Evolutionary conservation across 2,113 vertebrate genomes (phyloP), one percentile per base, ranked within the genome.

Genomic region (Pedetes capensis): DNA sequence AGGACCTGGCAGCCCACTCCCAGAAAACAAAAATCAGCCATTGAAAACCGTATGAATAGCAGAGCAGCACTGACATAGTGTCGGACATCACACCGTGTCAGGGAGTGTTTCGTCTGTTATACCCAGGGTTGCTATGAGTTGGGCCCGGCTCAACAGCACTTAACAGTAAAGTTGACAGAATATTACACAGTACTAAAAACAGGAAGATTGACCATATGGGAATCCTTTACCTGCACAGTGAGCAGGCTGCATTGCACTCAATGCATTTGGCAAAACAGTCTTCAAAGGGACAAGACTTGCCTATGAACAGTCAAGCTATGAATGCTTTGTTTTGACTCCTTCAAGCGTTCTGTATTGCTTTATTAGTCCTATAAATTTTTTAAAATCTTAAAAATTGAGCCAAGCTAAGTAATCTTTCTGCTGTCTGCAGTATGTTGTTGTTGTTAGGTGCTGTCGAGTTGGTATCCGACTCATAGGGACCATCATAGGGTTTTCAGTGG

Each of bases 391-490:
- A 81, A 47, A 61, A n/a, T n/a, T 9, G 9, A 95, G 23, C 39
- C 68, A 87, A 64, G 39, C 83, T 83, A 71, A 91, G 29, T 71
- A 69, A 71, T 75, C 22, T 95, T 80, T 9, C 81, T 95, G 27
- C 61, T 23, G 6, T 92, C 88, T 87, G 69, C 69, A 90, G 64
- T n/a, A n/a, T n/a, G n/a, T n/a, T n/a, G n/a, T n/a, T n/a, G n/a
- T n/a, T n/a, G n/a, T n/a, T n/a, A n/a, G n/a, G n/a, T n/a, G n/a
- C n/a, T n/a, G n/a, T n/a, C n/a, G n/a, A n/a, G n/a, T n/a, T n/a
- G n/a, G n/a, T n/a, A n/a, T n/a, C n/a, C n/a, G n/a, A n/a, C n/a
- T n/a, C n/a, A n/a, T n/a, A n/a, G n/a, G n/a, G n/a, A n/a, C n/a
- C n/a, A n/a, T n/a, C n/a, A n/a, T n/a, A n/a, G n/a, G n/a, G n/a